Evolutionary conservation across 2,113 vertebrate genomes (phyloP).

Genomic region (Engystomops pustulosus): DNA sequence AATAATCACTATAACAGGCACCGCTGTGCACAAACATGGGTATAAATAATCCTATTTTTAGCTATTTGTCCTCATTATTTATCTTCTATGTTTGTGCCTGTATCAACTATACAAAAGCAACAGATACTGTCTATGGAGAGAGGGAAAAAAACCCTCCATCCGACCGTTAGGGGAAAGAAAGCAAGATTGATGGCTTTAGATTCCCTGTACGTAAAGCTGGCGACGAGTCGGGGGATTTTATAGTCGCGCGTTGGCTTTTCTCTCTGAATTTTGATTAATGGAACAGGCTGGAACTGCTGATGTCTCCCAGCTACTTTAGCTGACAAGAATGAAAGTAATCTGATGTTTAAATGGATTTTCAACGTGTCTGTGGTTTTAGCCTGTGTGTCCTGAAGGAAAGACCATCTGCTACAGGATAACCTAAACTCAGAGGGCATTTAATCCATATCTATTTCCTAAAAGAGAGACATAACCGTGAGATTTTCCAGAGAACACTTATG

Average conservation of each 20-base stretch:
- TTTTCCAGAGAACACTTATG: slow-evolving; percentile 2
- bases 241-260: slow-evolving; percentile 62
- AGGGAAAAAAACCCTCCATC: slow-evolving; percentile 28
- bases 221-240: slow-evolving; percentile 59
- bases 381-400: slow-evolving; percentile 65
- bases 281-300: slow-evolving; percentile 60
- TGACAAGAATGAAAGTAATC: slow-evolving; percentile 64
- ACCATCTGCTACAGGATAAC: slow-evolving; percentile 63
- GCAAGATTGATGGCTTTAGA: slow-evolving; percentile 55
- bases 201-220: slow-evolving; percentile 53
- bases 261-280: slow-evolving; percentile 69
- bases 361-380: slow-evolving; percentile 62
- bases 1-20: background rate
- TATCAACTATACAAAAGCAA: slow-evolving; percentile 31
- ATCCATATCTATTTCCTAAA: slow-evolving; percentile 48
- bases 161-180: slow-evolving; percentile 53
- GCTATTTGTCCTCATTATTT: background rate
- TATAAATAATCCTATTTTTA: background rate
- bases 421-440: background rate
- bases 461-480: slow-evolving; percentile 13
- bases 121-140: slow-evolving; percentile 44
- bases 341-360: slow-evolving; percentile 64
- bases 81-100: background rate
- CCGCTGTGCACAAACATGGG: background rate
- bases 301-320: slow-evolving; percentile 64